Conservation (phyloP, 2,113 vertebrate genomes). For the Gorilla gorilla region DNA sequence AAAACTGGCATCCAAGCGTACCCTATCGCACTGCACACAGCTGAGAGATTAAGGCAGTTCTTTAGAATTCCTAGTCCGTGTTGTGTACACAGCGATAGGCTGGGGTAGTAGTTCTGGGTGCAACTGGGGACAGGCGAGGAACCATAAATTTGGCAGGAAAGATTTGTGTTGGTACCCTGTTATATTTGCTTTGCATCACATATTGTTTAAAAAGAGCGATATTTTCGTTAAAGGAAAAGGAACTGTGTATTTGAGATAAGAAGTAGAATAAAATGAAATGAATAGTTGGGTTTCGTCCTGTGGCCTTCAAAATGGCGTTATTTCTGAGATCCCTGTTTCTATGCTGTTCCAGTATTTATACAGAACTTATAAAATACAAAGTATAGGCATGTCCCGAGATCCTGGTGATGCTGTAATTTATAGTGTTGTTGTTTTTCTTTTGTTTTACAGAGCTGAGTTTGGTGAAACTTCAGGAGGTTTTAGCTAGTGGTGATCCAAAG, state of each 20-base stretch:
- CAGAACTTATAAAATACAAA: background rate
- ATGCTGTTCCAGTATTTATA: conserved; percentile 2
- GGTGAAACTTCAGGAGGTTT: background rate
- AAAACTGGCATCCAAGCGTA: background rate
- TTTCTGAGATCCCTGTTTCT: conserved; percentile 42
- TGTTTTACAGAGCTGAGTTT: conserved; percentile 31
- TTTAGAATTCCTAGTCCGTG: background rate
- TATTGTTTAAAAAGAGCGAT: conserved; percentile 79
- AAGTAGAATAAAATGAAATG: conserved; percentile 61
- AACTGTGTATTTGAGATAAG: conserved; percentile 81
- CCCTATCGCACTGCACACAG: rapidly evolving
- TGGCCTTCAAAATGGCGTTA: conserved; percentile 45
- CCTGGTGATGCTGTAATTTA: background rate
- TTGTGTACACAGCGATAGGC: background rate
- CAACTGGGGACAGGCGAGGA: conserved; percentile 43
- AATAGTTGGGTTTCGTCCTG: conserved; percentile 64
- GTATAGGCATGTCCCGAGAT: conserved; percentile 48
- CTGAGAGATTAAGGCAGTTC: background rate
- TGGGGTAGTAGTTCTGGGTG: background rate
- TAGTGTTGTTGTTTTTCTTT: background rate
- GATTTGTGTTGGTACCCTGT: conserved; percentile 75
- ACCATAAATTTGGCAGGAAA: conserved; percentile 74
- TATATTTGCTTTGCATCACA: conserved; percentile 79
- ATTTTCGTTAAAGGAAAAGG: conserved; percentile 77
- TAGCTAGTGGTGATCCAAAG: conserved; percentile 38